A percentile compares a stretch with the other conserved stretches of the same genome.
Evolutionary conservation across 2,113 vertebrate genomes (phyloP).

Genomic region (Cettia cetti): DNA sequence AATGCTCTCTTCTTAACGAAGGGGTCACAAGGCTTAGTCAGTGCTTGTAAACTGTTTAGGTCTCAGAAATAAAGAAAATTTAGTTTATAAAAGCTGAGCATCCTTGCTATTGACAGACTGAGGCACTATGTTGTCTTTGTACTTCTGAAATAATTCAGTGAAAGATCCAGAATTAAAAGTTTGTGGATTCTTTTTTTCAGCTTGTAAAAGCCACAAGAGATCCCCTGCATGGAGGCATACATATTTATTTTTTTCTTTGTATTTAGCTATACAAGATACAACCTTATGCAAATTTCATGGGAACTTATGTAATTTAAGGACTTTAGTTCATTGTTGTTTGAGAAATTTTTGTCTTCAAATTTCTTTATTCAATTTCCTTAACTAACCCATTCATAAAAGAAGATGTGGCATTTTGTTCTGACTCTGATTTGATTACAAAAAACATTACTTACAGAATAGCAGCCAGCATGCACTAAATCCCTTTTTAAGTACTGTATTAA

Average conservation of each 20-base stretch:
- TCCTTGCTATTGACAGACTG: neutral
- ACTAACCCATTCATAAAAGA: neutral
- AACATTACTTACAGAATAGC: neutral
- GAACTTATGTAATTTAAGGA: neutral
- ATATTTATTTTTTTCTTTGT: neutral
- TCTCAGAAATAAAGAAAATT: neutral
- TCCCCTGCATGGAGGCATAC: fast-evolving
- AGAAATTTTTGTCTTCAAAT: neutral
- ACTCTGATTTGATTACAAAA: conserved; percentile 29
- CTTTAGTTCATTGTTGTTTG: neutral
- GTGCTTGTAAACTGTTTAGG: neutral
- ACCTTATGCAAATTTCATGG: neutral
- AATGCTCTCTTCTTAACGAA: neutral
- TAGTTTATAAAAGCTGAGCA: neutral
- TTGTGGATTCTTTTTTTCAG: neutral
- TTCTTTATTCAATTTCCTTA: neutral
- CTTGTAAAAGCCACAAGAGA: neutral
- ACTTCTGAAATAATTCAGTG: neutral
- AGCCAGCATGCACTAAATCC: neutral
- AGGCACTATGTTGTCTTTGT: neutral
- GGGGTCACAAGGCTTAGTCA: neutral
- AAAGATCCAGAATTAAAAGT: neutral
- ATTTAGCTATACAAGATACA: neutral
- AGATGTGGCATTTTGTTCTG: neutral
- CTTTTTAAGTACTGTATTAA: neutral